These are phyloP conservation scores for Plectropomus leopardus DNA, from an alignment of 2,113 vertebrate species.

Conservation along the genomic window DNA sequence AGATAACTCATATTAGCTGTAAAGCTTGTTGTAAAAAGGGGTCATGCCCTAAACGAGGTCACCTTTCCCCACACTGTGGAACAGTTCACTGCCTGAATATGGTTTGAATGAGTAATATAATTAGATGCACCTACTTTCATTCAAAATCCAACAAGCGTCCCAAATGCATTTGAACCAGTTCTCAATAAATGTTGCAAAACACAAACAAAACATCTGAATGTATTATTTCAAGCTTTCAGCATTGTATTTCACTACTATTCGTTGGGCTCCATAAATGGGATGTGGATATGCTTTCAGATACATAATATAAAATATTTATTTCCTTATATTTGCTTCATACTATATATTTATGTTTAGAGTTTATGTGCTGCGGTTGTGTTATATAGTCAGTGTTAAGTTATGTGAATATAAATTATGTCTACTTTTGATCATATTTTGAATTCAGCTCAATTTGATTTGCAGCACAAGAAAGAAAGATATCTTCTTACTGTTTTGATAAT, in stretches of 20 bases:
- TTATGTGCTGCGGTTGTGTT: not conserved
- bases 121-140: not conserved
- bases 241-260: not conserved
- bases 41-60: not conserved
- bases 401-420: not conserved
- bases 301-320: not conserved
- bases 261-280: not conserved
- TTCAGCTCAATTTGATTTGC: not conserved
- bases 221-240: not conserved
- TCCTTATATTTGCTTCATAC: not conserved
- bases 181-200: not conserved
- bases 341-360: not conserved
- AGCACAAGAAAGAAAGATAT: not conserved
- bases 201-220: not conserved
- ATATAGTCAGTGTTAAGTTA: not conserved
- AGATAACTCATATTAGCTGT: not conserved
- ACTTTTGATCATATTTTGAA: not conserved
- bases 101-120: not conserved
- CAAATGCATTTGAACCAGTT: not conserved
- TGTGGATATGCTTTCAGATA: not conserved
- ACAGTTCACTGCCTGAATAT: not conserved
- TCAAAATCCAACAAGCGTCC: not conserved
- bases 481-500: not conserved
- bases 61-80: not conserved
- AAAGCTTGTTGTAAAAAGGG: conserved; percentile 1